Evolutionary conservation across 2,797 vertebrate species (phyloP).

Genomic region (Alosa sapidissima): DNA sequence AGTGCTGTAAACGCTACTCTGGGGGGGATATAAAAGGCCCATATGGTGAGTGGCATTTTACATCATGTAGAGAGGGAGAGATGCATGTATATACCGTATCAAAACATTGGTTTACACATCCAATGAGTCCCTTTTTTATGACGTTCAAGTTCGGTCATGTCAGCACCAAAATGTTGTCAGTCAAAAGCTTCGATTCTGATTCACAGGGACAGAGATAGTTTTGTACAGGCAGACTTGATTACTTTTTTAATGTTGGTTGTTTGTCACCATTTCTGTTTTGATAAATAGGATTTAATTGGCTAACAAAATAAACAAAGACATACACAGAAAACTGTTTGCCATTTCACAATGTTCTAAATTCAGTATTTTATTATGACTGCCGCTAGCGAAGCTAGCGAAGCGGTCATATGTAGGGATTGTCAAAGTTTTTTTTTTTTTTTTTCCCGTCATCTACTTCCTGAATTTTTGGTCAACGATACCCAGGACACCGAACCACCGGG

Average conservation of each 20-base stretch:
- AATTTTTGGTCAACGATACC: too few species aligned
- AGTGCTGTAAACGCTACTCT: slow-evolving; percentile 67
- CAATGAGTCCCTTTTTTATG: not conserved
- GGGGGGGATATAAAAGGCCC: slow-evolving; percentile 72
- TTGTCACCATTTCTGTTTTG: slow-evolving; percentile 14
- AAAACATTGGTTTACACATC: slow-evolving; percentile 58
- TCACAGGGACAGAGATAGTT: not conserved
- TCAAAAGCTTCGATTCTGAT: not conserved
- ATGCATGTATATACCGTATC: slow-evolving; percentile 44
- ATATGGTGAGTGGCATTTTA: slow-evolving; percentile 70
- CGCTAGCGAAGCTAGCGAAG: too few species aligned
- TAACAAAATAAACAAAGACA: not conserved
- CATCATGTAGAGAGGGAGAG: slow-evolving; percentile 63
- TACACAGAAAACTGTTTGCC: not conserved
- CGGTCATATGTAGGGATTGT: too few species aligned
- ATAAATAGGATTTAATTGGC: not conserved
- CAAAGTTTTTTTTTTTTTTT: too few species aligned
- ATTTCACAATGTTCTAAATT: slow-evolving; percentile 28
- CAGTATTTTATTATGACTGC: not conserved
- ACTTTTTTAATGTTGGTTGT: slow-evolving; percentile 9
- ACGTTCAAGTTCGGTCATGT: not conserved
- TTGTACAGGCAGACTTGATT: not conserved
- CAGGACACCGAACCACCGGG: too few species aligned
- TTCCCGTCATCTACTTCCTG: too few species aligned
- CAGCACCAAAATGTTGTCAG: not conserved